Evolutionary conservation across 2,888 invertebrate genomes (phyloP).

Genomic region (Caenorhabditis sp.): DNA sequence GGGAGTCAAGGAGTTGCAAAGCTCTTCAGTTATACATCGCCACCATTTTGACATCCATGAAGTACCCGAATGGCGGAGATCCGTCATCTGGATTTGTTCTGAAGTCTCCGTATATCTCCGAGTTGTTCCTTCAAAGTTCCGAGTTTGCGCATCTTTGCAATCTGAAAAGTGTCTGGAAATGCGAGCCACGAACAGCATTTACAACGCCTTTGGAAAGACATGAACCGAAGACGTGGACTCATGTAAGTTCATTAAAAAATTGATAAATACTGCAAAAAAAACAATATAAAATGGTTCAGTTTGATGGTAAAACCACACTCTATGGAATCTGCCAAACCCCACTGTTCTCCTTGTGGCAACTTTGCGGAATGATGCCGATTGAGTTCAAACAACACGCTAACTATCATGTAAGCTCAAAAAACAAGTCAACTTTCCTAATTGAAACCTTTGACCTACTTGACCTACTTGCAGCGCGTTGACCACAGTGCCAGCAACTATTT

Average conservation of each 20-base stretch:
- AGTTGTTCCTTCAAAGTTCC: constrained; percentile 39
- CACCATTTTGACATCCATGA: constrained; percentile 47
- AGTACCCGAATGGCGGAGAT: constrained; percentile 57
- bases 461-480: constrained; percentile 48
- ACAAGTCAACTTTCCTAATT: no score
- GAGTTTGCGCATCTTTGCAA: constrained; percentile 46
- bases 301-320: constrained; percentile 30
- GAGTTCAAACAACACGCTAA: constrained; percentile 51
- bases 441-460: no score
- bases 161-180: constrained; percentile 43
- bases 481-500: constrained; percentile 52
- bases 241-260: no score
- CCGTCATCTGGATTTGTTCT: constrained; percentile 50
- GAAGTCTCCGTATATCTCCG: constrained; percentile 39
- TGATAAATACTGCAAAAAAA: no score
- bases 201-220: constrained; percentile 26
- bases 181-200: constrained; percentile 33
- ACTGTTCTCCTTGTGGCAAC: constrained; percentile 75
- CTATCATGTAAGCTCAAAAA: constrained; percentile 32
- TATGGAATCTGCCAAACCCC: constrained; percentile 76
- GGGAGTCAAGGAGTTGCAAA: constrained; percentile 38
- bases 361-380: constrained; percentile 72
- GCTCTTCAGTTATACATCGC: constrained; percentile 55
- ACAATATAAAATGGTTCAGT: no score
- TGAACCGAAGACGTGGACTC: constrained; percentile 21